Base-by-base conservation (phyloP, 2,888 invertebrate genomes). In the Campoplex nolae region DNA sequence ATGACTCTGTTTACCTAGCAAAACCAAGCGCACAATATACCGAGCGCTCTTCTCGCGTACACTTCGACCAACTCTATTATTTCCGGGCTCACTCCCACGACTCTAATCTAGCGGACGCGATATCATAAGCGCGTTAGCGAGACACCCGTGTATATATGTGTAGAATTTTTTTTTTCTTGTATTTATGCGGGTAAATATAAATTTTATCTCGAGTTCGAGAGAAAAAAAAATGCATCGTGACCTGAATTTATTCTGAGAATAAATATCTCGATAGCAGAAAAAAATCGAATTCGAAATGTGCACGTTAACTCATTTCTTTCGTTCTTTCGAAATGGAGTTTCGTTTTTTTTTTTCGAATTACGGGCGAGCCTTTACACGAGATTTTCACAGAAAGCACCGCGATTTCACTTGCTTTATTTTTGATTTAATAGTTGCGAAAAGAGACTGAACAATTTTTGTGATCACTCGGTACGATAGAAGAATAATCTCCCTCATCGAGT, bases 61-160 rank as follows among this genome's bases (percentile, higher is more conserved):
- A 75, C 81, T 79, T 16, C 38, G 80, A 76, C 48, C 83, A n/a
- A 73, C 67, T 83, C 79, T 76, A 86, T 83, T 86, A 86, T 86
- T 86, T 86, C 80, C 86, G 83, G 83, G 58, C 80, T 80, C 65
- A 77, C 78, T 79, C 86, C 83, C 71, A 83, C 86, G 79, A 71
- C 79, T 86, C 65, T 79, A 86, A 86, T 86, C 79, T 86, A 70
- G 51, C 54, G 71, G 79, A 86, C 70, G 79, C 83, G 68, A 81
- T 81, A 74, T 74, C 42, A 54, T 65, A 65, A 65, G 45, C 62
- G 62, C 9, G 38, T 51, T 56, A 51, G 3, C 35, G n/a, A 45
- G 70, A 70, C 73, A 51, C 67, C 38, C 58, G 38, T n/a, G 9
- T 3, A 62, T 23, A 45, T 65, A 9, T 62, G 45, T 54, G 7